Evolutionary conservation across 2,888 invertebrate genomes (phyloP).

Genomic region (Masnerella sp.): DNA sequence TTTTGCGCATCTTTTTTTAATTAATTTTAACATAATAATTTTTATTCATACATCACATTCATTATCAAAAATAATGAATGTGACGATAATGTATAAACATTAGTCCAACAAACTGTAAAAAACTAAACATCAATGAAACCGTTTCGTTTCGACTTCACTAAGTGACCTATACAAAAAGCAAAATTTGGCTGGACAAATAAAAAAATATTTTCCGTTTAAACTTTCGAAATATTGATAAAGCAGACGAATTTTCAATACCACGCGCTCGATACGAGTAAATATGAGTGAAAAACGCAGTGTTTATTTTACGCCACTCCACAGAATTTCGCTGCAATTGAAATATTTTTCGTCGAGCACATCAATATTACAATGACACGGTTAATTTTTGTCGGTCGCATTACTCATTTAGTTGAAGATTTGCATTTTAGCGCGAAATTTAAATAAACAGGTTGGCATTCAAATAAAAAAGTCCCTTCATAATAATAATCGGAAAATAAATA

Average conservation of each 20-base stretch:
- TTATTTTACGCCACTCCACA: conserved; percentile 6
- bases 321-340: conserved; percentile 18
- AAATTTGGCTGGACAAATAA: conserved; percentile 24
- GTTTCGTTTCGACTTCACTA: background rate
- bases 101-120: too few species aligned
- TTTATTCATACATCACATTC: too few species aligned
- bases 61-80: too few species aligned
- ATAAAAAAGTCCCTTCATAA: too few species aligned
- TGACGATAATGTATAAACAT: too few species aligned
- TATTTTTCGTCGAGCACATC: background rate
- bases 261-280: conserved; percentile 23
- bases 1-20: too few species aligned
- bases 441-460: too few species aligned
- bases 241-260: conserved; percentile 45
- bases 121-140: background rate
- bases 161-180: conserved; percentile 1
- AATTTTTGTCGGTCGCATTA: conserved; percentile 9
- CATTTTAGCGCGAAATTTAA: too few species aligned
- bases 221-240: conserved; percentile 42
- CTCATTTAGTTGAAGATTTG: background rate
- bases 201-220: conserved; percentile 36
- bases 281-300: conserved; percentile 22
- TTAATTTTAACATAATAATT: too few species aligned
- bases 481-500: conserved; percentile 10
- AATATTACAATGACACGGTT: background rate